Evolutionary conservation across 1,140 invertebrate species (phyloP), one percentile per base, ranked within the genome.

Genomic region (Vollenhovia emeryi): DNA sequence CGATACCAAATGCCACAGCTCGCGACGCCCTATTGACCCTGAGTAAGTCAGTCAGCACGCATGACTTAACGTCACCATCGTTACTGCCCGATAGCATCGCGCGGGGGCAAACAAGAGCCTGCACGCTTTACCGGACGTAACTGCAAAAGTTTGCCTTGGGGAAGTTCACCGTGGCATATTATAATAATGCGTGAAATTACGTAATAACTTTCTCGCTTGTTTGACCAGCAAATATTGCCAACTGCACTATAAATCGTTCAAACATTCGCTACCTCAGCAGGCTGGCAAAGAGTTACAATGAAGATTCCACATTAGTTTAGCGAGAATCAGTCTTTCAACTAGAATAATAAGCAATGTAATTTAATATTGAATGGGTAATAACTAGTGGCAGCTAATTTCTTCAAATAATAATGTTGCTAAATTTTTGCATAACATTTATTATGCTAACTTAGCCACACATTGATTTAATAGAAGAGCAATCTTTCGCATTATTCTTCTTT

Each of bases 1-100:
- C 36, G 59, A 55, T 86, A 88, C 66, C 52, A 88, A 86, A 89
- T 57, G 87, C 87, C 87, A 76, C 60, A 88, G 82, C 84, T 88
- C 75, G 68, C 52, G n/a, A 74, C 80, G 83, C 50, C 33, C 75
- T 66, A 36, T 69, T 88, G 80, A 66, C 83, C 74, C 48, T 74
- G 48, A 82, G 36, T 86, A 76, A 86, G 87, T 89, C 87, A 89
- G 66, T 40, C 40, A 24, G 33, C 50, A 71, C 62, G 76, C 62
- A 45, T 68, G 62, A 69, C 64, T 69, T 73, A 36, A 33, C 66
- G n/a, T n/a, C 50, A n/a, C 18, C 21, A 11, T 50, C 50, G 15
- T n/a, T 57, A 11, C 27, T 33, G 13, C 18, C 13, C 36, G 48
- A 71, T 55, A 52, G 21, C 9, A 68, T 66, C 33, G 21, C 78